phyloP scores from a whole-genome alignment of 1,140 invertebrate species.

The Nasonia vitripennis region DNA sequence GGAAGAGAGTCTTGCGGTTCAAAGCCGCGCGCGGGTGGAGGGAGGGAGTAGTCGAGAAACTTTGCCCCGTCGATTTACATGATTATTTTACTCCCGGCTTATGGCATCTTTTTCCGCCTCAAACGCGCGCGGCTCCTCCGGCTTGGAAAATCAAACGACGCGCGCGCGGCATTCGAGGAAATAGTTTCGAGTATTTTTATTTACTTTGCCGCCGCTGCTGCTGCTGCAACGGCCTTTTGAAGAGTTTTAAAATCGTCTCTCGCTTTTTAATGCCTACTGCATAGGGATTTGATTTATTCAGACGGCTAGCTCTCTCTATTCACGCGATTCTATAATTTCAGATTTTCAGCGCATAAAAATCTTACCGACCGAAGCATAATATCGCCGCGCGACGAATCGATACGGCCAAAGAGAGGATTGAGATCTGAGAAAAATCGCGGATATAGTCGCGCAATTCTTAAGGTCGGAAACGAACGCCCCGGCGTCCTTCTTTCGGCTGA shows the following conservation, averaged over 20 bases:
- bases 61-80: slow-evolving; percentile 48
- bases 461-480: slow-evolving; percentile 15
- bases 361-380: neutral
- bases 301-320: no score
- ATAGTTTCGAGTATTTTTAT: slow-evolving; percentile 26
- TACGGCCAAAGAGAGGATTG: neutral
- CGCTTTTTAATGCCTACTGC: neutral
- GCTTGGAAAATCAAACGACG: slow-evolving; percentile 34
- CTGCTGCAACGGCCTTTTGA: neutral
- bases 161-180: neutral
- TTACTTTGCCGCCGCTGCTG: neutral
- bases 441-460: neutral
- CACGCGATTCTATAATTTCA: neutral
- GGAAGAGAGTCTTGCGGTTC: neutral
- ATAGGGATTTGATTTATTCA: neutral
- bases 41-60: slow-evolving; percentile 13
- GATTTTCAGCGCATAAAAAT: neutral
- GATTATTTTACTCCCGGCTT: slow-evolving; percentile 41
- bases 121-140: neutral
- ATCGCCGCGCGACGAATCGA: neutral
- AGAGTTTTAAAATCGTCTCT: no score
- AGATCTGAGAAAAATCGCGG: neutral
- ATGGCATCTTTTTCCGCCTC: slow-evolving; percentile 30
- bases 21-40: neutral
- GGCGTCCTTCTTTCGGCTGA: slow-evolving; percentile 7